Evolutionary conservation across 2,888 invertebrate species (phyloP), one percentile per base, ranked within the genome.

Genomic region (Cremastinae sp.): DNA sequence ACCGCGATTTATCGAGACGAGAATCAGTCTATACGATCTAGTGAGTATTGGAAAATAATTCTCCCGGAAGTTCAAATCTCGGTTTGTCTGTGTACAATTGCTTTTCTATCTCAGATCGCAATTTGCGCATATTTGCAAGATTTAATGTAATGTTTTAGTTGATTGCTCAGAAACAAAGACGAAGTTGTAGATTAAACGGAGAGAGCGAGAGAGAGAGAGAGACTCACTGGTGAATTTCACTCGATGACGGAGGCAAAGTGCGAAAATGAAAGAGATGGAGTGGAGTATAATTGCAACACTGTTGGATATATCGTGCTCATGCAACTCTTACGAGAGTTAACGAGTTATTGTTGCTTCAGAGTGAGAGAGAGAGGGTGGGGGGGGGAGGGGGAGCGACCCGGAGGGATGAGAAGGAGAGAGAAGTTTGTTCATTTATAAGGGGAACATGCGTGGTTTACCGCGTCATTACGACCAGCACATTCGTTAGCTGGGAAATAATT

Each of bases 401-500:
- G n/a, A n/a, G n/a, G n/a, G n/a, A n/a, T n/a, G n/a, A n/a, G 2
- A 35, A n/a, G 37, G 55, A 45, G 45, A 18, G 53, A 14, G 16
- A 28, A 18, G 7, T 43, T 55, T 28, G 20, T 49, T 62, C 49
- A 49, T 35, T 51, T 68, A 68, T 68, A 62, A 43, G 53, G 62
- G 20, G 37, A 68, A 53, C 53, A 62, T 43, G 76, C 70, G 74
- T 74, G 78, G 78, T 78, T 78, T 77, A 78, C 78, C 78, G 73
- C 76, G 76, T 76, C 70, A 78, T 78, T 78, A 78, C 74, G 69
- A 78, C 71, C 66, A 66, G 76, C 76, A 74, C 73, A 74, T 76
- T 78, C 74, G 76, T 78, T 76, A 75, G 73, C 74, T 70, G 76
- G 76, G 66, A 78, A 75, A 78, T 75, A 74, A 78, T 76, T 78